Conservation (phyloP, 2,888 invertebrate genomes). For the Monopis laevigella region DNA sequence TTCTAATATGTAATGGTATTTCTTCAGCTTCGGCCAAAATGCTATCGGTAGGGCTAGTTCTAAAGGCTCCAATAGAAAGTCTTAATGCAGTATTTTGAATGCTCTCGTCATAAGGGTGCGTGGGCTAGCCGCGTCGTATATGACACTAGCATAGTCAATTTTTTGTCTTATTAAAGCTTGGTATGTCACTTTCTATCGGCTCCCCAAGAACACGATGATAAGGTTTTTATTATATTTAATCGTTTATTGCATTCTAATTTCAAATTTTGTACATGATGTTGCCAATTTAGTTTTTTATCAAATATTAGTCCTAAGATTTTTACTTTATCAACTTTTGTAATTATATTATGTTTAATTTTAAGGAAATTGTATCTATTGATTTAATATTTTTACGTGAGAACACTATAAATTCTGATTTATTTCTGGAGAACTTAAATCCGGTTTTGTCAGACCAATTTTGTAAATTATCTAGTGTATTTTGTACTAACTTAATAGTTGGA, state of each 20-base stretch:
- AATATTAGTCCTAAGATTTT: slow-evolving; percentile 16
- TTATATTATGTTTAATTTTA: no score
- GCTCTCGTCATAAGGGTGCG: neutral
- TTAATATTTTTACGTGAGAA: slow-evolving; percentile 14
- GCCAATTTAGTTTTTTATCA: slow-evolving; percentile 17
- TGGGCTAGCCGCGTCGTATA: slow-evolving; percentile 16
- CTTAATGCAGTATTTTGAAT: slow-evolving; percentile 4
- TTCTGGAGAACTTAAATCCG: slow-evolving; percentile 17
- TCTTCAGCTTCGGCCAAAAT: slow-evolving; percentile 3
- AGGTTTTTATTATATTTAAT: slow-evolving; percentile 16
- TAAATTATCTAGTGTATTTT: slow-evolving; percentile 16
- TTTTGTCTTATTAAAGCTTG: slow-evolving; percentile 17
- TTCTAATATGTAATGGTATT: neutral
- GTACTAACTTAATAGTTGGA: slow-evolving; percentile 13
- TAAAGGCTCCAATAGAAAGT: slow-evolving; percentile 1
- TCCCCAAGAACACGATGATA: slow-evolving; percentile 17
- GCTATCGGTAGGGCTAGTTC: neutral
- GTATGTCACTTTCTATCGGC: slow-evolving; percentile 15
- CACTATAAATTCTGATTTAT: slow-evolving; percentile 17
- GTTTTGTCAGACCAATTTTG: slow-evolving; percentile 12
- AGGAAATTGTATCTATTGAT: slow-evolving; percentile 6
- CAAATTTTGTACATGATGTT: slow-evolving; percentile 15
- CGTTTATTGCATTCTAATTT: slow-evolving; percentile 17
- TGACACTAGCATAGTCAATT: slow-evolving; percentile 15
- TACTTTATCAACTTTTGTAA: slow-evolving; percentile 14